These are phyloP conservation scores for Dreissena polymorpha DNA, from an alignment of 1,140 invertebrate species.

Conservation along the genomic window DNA sequence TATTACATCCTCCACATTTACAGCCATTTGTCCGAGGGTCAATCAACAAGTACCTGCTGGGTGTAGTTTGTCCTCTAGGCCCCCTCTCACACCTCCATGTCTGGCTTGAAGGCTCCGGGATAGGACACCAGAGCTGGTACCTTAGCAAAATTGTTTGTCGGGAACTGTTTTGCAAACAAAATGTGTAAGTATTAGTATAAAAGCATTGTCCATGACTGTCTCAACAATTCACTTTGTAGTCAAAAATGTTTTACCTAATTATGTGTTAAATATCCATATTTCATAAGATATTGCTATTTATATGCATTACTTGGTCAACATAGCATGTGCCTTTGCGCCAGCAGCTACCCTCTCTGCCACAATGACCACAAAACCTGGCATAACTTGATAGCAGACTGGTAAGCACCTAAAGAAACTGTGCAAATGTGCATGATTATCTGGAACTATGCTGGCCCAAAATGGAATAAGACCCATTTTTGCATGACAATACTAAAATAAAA, in stretches of 20 bases:
- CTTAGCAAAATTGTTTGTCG: conserved; percentile 75
- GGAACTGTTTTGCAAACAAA: conserved; percentile 70
- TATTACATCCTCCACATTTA: background rate
- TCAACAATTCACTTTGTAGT: background rate
- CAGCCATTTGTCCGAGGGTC: conserved; percentile 70
- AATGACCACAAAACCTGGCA: too few relatives aligned
- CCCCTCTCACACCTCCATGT: conserved; percentile 74
- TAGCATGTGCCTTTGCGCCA: too few relatives aligned
- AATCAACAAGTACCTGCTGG: conserved; percentile 75
- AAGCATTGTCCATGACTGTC: background rate
- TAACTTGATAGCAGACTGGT: too few relatives aligned
- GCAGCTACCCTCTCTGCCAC: too few relatives aligned
- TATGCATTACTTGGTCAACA: too few relatives aligned
- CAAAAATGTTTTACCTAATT: background rate
- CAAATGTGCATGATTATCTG: too few relatives aligned
- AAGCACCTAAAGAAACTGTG: too few relatives aligned
- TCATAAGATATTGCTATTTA: too few relatives aligned
- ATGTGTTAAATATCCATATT: too few relatives aligned
- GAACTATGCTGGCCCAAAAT: too few relatives aligned
- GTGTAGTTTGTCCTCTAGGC: conserved; percentile 70
- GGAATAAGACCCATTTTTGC: too few relatives aligned
- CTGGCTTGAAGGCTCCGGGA: conserved; percentile 79
- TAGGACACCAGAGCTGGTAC: conserved; percentile 76
- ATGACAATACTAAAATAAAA: too few relatives aligned
- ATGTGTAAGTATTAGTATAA: conserved; percentile 31